Evolutionary conservation across 2,113 vertebrate species (phyloP).

Genomic region (Dunckerocampus dactyliophorus): DNA sequence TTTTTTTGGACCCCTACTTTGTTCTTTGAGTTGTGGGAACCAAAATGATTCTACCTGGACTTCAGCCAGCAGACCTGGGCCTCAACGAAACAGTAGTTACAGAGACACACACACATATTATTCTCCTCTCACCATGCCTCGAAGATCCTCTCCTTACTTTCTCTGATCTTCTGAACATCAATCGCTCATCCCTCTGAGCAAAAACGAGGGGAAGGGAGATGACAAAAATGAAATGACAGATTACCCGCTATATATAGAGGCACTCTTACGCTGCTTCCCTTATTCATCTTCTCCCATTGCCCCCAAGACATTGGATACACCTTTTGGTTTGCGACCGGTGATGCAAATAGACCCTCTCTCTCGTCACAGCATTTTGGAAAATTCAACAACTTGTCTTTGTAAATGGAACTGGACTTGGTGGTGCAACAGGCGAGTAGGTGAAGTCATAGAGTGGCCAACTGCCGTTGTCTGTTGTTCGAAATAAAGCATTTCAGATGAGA

Average conservation of each 20-base stretch:
- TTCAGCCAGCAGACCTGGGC: constrained; percentile 40
- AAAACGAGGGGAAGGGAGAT: constrained; percentile 49
- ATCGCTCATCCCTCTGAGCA: constrained; percentile 61
- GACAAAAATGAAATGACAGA: constrained; percentile 67
- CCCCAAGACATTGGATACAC: constrained; percentile 58
- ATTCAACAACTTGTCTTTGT: constrained; percentile 9
- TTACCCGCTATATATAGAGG: constrained; percentile 67
- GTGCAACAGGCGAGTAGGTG: too few relatives aligned
- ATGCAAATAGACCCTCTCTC: constrained; percentile 49
- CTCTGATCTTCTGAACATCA: constrained; percentile 63
- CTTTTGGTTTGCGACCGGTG: constrained; percentile 42
- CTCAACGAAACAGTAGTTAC: constrained; percentile 34
- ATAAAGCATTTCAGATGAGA: background rate
- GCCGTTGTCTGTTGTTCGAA: background rate
- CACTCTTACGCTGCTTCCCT: constrained; percentile 36
- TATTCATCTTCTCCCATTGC: constrained; percentile 52
- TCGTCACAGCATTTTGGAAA: constrained; percentile 15
- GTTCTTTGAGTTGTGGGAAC: constrained; percentile 21
- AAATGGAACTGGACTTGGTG: constrained; percentile 6
- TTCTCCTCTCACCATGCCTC: constrained; percentile 42
- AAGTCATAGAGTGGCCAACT: too few relatives aligned
- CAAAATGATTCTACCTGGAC: constrained; percentile 30
- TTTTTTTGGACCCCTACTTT: constrained; percentile 6
- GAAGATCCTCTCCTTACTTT: constrained; percentile 44
- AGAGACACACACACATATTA: constrained; percentile 24